These are phyloP conservation scores for Fratercula arctica DNA, from an alignment of 2,797 vertebrate species.

Conservation along the genomic window DNA sequence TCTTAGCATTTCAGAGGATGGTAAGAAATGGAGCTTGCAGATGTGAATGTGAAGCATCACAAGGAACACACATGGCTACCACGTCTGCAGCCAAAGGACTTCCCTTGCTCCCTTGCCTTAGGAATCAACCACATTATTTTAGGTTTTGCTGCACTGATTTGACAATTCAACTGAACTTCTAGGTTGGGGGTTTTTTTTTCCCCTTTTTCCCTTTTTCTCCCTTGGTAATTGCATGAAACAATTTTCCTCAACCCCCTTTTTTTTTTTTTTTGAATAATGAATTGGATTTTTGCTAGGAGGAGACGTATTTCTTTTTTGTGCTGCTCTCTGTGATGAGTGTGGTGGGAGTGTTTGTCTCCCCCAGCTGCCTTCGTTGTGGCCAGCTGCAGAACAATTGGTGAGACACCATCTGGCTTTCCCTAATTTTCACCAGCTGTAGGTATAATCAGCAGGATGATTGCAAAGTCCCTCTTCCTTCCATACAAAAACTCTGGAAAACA, in stretches of 20 bases:
- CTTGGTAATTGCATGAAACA: background rate
- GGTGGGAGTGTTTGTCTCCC: slow-evolving; percentile 12
- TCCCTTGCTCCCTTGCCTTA: background rate
- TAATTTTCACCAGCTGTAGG: slow-evolving; percentile 52
- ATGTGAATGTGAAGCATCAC: background rate
- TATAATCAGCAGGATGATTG: slow-evolving; percentile 41
- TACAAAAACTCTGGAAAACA: background rate
- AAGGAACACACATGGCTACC: background rate
- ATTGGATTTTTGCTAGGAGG: background rate
- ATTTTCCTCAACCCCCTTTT: background rate
- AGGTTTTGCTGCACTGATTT: background rate
- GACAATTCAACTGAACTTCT: background rate
- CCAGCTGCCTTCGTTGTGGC: slow-evolving; percentile 4
- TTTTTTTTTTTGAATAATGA: background rate
- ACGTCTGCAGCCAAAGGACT: background rate
- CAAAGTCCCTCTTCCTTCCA: background rate
- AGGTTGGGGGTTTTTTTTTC: rapidly evolving
- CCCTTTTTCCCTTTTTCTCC: background rate
- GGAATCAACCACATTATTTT: background rate
- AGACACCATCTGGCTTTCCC: slow-evolving; percentile 47
- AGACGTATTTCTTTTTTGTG: background rate
- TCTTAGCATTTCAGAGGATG: background rate
- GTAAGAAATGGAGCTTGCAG: background rate
- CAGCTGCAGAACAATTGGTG: slow-evolving; percentile 62
- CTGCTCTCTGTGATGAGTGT: background rate